Evolutionary conservation across 2,888 invertebrate species (phyloP), one percentile per base, ranked within the genome.

Genomic region (Conops quadrifasciatus): DNA sequence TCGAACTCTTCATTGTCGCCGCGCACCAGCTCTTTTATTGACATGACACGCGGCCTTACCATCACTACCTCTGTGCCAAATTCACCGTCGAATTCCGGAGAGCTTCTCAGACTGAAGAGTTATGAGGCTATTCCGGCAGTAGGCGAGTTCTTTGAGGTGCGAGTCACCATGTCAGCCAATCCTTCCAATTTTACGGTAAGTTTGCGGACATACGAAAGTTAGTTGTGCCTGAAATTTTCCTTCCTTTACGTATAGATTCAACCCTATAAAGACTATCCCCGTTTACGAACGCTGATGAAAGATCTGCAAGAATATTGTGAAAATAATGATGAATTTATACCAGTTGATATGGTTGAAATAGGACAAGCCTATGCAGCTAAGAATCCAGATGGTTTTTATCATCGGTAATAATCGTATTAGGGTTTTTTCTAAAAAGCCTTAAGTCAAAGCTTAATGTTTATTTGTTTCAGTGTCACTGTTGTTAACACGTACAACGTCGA

Each of bases 101-200:
- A 77, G 70, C 69, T 77, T 2, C 77, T 75, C 1, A 75, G 76
- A 71, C 58, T 77, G 47, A 81, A 80, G 60, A 78, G 77, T 36
- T 83, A 82, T 72, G 78, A 79, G 51, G 79, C 78, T 21, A 81
- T 85, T 74, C 85, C 85, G 1, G 47, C 77, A 56, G 90, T 89
- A 2, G 85, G 88, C 56, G 85, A 88, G 51, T 91, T 88, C 79
- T 92, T 93, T 80, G 91, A 93, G 80, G 91, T 94, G 16, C 89
- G 89, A 79, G 88, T 94, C 70, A 89, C 92, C 0, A 90, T 92
- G 87, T 92, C 93, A 0, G 92, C 93, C 2, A 92, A 91, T 88
- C 94, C 94, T 2, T 81, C 80, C 16, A 83, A 83, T 73, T 86
- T 86, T 81, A 79, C 81, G 71, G 84, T 85, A 73, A 75, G 78